A percentile compares a stretch with the other conserved stretches of the same genome.
Evolutionary conservation across 2,113 vertebrate genomes (phyloP).

Genomic region (Motacilla alba): DNA sequence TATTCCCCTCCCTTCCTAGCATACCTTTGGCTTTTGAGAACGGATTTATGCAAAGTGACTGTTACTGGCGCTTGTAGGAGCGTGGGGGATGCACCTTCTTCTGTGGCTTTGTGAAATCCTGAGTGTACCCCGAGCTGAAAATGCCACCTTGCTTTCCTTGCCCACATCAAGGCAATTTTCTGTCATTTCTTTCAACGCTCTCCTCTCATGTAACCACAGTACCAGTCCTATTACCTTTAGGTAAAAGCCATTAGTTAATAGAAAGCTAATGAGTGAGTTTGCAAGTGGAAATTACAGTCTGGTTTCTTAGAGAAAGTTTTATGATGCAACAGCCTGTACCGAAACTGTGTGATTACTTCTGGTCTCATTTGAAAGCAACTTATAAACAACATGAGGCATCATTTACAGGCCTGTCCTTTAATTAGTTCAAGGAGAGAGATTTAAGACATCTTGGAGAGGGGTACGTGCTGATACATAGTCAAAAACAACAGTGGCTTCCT

Average conservation of each 20-base stretch:
- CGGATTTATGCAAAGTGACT: neutral
- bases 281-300: neutral
- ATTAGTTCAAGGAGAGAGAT: neutral
- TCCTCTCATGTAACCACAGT: rapidly evolving
- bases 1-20: rapidly evolving
- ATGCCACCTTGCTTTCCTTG: neutral
- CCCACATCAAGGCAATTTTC: neutral
- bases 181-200: neutral
- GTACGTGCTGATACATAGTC: rapidly evolving
- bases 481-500: neutral
- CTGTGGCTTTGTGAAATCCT: neutral
- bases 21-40: neutral
- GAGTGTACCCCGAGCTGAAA: neutral
- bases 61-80: neutral
- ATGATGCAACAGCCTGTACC: neutral
- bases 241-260: neutral
- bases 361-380: neutral
- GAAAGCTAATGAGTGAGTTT: neutral
- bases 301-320: neutral
- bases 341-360: neutral
- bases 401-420: neutral
- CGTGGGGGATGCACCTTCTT: neutral
- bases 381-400: neutral
- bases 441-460: neutral
- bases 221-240: neutral